Conservation (phyloP, 2,113 vertebrate species). For the Onychorhynchus coronatus region DNA sequence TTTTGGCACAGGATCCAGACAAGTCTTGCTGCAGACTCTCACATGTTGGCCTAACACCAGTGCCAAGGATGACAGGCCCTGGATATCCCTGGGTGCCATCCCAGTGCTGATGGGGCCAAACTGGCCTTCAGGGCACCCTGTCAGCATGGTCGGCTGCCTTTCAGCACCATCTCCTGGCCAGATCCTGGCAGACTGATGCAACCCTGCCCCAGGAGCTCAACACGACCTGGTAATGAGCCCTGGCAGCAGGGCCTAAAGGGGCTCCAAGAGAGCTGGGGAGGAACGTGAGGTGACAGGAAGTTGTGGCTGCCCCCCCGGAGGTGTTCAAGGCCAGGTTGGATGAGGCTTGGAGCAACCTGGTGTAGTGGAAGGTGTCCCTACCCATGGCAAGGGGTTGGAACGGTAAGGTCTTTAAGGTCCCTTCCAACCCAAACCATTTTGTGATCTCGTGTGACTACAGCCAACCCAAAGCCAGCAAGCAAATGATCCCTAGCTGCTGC, state of each 20-base stretch:
- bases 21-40: background rate
- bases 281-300: background rate
- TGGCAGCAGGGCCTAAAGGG: too few relatives aligned
- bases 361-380: background rate
- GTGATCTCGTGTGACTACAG: background rate
- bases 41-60: background rate
- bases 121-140: background rate
- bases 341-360: background rate
- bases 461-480: background rate
- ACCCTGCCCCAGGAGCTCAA: background rate
- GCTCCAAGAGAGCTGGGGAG: background rate
- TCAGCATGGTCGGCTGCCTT: background rate
- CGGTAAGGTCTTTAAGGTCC: background rate
- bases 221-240: background rate
- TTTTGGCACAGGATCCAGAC: background rate
- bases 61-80: background rate
- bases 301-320: background rate
- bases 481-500: background rate
- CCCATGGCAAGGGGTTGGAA: background rate
- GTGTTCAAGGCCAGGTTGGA: background rate
- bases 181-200: background rate
- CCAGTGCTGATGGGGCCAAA: background rate
- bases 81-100: background rate
- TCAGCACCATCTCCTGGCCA: conserved; percentile 56
- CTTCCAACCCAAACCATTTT: background rate